Evolutionary conservation across 1,140 invertebrate species (phyloP), one percentile per base, ranked within the genome.

Genomic region (Leptopilina clavipes): DNA sequence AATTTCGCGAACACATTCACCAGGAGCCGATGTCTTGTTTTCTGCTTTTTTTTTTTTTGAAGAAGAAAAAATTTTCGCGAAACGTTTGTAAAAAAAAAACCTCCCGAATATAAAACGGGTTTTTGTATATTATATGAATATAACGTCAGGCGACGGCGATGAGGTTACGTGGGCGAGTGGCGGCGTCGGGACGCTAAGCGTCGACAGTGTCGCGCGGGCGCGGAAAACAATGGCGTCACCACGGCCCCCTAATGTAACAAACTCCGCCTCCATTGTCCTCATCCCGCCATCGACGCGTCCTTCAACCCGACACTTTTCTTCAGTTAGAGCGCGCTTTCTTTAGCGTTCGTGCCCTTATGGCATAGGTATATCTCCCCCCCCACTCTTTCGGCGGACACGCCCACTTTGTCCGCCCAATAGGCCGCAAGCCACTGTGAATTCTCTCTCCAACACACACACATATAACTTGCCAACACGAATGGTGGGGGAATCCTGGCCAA

Each of bases 191-290:
- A 72, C 81, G 79, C n/a, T 75, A 71, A 71, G 81, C 81, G 79
- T 79, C 76, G 80, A 79, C 71, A 71, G 79, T 79, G 79, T 77
- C 76, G 80, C 82, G 65, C 81, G 70, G 74, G 76, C 80, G 77
- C 81, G 79, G 76, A 84, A 87, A 83, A 87, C 87, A 89, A 89
- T 88, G 86, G 84, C 84, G 84, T 83, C 83, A 74, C 72, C 72
- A 71, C 74, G 76, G 71, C 72, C 79, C 76, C 70, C 81, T 70
- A 75, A 54, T 22, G 22, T 73, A 72, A 40, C 37, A 40, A 40
- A 78, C 71, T 75, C 81, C 82, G 78, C 81, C 83, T 76, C 52
- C 25, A 8, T 65, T 14, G 3, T 31, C 19, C 74, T 31, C 72
- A 77, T 75, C 75, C 79, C 81, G 31, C 52, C 72, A 14, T n/a